phyloP scores from a whole-genome alignment of 37 sponge, comb jelly and placozoan genomes.

The Theonella swinhoei region DNA sequence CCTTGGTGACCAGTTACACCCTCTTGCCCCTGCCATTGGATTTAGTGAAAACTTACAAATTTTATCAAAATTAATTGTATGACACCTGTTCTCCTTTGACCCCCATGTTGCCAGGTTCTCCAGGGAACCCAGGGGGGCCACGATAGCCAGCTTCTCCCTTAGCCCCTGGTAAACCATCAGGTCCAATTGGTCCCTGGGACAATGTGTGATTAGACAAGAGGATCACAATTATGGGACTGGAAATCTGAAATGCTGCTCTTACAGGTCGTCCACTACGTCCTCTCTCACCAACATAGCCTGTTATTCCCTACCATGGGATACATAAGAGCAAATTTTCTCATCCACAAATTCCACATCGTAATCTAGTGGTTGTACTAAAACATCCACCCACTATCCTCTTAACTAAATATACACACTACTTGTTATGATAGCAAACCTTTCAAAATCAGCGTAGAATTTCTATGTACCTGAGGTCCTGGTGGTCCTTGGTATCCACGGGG shows the following conservation, averaged over 20 bases:
- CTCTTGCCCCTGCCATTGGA: background rate
- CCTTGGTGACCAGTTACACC: background rate
- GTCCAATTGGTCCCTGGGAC: conserved; percentile 8
- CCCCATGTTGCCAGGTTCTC: background rate
- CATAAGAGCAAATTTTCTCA: too few relatives aligned
- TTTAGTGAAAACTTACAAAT: background rate
- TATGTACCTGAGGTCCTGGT: conserved; percentile 30
- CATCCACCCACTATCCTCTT: background rate
- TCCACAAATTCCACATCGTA: too few relatives aligned
- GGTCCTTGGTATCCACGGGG: conserved; percentile 45
- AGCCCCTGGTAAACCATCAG: background rate
- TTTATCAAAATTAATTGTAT: background rate
- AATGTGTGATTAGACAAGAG: background rate
- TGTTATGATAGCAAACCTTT: too few relatives aligned
- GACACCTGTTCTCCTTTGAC: background rate
- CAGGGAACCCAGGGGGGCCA: background rate
- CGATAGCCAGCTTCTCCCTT: background rate
- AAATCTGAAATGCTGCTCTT: background rate
- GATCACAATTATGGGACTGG: background rate
- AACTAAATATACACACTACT: too few relatives aligned
- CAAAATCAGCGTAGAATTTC: background rate
- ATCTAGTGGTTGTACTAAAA: background rate
- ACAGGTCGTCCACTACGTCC: conserved; percentile 52
- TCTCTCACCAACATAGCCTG: conserved; percentile 45
- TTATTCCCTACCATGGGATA: conserved; percentile 27